These are phyloP conservation scores for Zaprionus taronus DNA, from an alignment of 1,140 invertebrate genomes.

Conservation along the genomic window DNA sequence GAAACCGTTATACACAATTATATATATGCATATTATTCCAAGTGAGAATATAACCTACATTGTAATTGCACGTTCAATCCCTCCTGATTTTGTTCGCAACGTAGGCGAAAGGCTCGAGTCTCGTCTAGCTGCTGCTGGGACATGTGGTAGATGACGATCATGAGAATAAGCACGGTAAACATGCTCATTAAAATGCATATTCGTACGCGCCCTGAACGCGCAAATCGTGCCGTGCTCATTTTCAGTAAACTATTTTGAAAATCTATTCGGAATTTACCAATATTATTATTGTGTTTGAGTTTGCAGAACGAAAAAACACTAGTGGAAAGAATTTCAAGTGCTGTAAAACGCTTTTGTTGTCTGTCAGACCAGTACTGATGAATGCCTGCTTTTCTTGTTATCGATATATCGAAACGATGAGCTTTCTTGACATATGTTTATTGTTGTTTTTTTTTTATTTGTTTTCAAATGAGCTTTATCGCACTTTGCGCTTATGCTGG, in stretches of 20 bases:
- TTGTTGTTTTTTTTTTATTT: conserved; percentile 20
- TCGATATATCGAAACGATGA: conserved; percentile 18
- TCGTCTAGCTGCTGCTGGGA: conserved; percentile 85
- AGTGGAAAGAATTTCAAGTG: conserved; percentile 41
- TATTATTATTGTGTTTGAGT: conserved; percentile 23
- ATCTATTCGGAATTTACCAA: conserved; percentile 8
- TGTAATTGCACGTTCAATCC: conserved; percentile 85
- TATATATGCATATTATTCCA: not conserved
- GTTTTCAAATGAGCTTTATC: conserved; percentile 5
- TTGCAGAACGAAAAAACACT: conserved; percentile 42
- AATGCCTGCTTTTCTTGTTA: not conserved
- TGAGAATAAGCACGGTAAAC: conserved; percentile 84
- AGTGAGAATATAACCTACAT: conserved; percentile 72
- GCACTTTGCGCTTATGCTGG: conserved; percentile 23
- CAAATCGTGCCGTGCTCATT: conserved; percentile 85
- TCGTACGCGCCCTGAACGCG: conserved; percentile 85
- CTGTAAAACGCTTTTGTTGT: conserved; percentile 48
- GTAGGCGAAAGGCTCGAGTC: conserved; percentile 80
- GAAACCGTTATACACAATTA: conserved; percentile 1
- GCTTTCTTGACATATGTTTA: conserved; percentile 27
- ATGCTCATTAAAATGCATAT: conserved; percentile 85
- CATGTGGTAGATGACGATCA: conserved; percentile 85
- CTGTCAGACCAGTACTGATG: conserved; percentile 27
- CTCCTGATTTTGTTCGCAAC: conserved; percentile 85
- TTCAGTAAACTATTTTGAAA: conserved; percentile 1